These are phyloP conservation scores for Heliconius sara DNA, from an alignment of 2,888 invertebrate genomes.

Conservation along the genomic window DNA sequence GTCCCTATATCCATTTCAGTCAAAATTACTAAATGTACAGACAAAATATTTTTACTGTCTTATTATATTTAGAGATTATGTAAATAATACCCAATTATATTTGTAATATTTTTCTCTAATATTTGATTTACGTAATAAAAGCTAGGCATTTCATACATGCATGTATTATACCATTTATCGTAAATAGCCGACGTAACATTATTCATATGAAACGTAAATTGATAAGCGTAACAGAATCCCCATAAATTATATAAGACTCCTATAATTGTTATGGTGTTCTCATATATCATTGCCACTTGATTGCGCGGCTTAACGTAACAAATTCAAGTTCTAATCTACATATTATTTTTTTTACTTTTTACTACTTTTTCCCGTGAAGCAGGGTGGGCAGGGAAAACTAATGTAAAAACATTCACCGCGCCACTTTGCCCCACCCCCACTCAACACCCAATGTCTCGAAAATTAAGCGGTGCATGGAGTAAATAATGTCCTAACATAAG, in stretches of 20 bases:
- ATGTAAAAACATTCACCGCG: not conserved
- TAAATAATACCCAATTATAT: too few relatives aligned
- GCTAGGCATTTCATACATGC: too few relatives aligned
- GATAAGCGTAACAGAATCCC: slow-evolving; percentile 38
- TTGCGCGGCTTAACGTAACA: not conserved
- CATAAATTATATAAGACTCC: slow-evolving; percentile 34
- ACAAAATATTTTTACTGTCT: too few relatives aligned
- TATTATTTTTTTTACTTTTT: not conserved
- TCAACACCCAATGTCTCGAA: not conserved
- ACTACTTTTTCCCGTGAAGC: not conserved
- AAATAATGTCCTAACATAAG: too few relatives aligned
- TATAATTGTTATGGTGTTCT: slow-evolving; percentile 31
- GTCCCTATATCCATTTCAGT: too few relatives aligned
- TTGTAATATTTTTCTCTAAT: not conserved
- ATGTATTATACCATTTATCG: slow-evolving; percentile 1
- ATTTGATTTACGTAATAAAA: not conserved
- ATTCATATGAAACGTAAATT: slow-evolving; percentile 35
- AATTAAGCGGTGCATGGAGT: not conserved
- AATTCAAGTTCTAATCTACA: not conserved
- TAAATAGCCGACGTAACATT: slow-evolving; percentile 34
- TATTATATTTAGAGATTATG: too few relatives aligned
- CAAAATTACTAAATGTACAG: too few relatives aligned
- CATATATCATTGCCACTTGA: slow-evolving; percentile 30
- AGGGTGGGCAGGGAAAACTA: not conserved
- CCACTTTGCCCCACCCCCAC: not conserved